Base-by-base conservation (phyloP, 2,113 vertebrate genomes). In the Cheirogaleus medius region DNA sequence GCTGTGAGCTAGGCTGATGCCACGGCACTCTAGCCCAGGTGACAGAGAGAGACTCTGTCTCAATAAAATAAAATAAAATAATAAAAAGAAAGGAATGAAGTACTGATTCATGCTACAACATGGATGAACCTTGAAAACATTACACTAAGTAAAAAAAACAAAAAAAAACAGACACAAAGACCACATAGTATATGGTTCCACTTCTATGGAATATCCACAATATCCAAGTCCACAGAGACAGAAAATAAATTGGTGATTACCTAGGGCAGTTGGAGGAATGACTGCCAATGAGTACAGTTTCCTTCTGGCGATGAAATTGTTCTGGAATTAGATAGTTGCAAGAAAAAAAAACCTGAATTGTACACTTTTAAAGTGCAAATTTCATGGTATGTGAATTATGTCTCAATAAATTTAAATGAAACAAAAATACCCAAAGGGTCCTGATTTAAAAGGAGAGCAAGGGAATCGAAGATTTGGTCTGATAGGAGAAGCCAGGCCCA, bases 341-440 rank as follows among this genome's bases (percentile, higher is more conserved):
- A 10, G 29, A 63, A 60, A 88, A 21, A 66, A 34, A 8, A 44
- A 73, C 66, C 76, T 29, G 58, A 63, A 47, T 3, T 29, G 17
- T 20, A 73, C 34, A 44, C 37, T 85, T 63, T 39, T 13, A 49
- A 85, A 34, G 17, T 44, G 44, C 2, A 10, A 47, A 76, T 82
- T 11, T 60, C 63, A 68, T 52, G 18, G 25, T 29, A 54, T 47
- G 15, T 21, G 34, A 47, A 86, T 73, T 64, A 25, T 58, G 90
- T 49, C 66, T 87, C 68, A 76, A 74, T 47, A 68, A 25, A 39
- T 56, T 83, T 66, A 39, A 73, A 32, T 73, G 23, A 88, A 85
- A 58, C 39, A 56, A 49, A 44, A 32, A 52, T n/a, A 42, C 42
- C 18, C 25, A 84, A 44, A 74, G 37, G 12, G 56, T 56, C 68